Percentiles rank a stretch among this genome's conserved stretches.
Conservation (phyloP, 35 echinoderm and acorn worm genomes). For the Ophioderma brevispina region DNA sequence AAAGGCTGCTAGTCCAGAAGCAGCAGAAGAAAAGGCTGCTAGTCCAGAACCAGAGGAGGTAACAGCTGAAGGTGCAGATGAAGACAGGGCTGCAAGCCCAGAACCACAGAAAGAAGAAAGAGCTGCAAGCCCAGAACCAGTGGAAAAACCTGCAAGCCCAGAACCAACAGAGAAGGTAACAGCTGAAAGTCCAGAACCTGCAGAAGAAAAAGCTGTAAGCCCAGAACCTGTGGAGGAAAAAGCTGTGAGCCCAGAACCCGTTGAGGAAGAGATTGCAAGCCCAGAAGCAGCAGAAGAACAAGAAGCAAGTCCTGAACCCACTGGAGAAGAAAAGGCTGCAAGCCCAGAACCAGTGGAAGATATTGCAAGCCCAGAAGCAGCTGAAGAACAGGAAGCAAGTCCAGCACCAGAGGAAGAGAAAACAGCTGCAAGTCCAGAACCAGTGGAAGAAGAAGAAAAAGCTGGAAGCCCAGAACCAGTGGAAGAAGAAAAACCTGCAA, state of each 20-base stretch:
- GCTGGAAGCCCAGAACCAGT: conserved; percentile 4
- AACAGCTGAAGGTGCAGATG: conserved; percentile 17
- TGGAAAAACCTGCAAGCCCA: neutral
- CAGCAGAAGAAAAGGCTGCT: neutral
- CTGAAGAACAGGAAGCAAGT: neutral
- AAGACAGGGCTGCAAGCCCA: neutral
- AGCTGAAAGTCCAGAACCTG: conserved; percentile 24
- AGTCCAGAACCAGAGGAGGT: neutral
- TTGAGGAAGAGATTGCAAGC: conserved; percentile 1
- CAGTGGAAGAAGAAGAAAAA: neutral
- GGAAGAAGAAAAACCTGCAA: neutral
- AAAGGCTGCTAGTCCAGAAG: neutral
- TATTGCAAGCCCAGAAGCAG: conserved; percentile 7
- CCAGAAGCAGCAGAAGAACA: neutral
- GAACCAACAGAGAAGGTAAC: neutral
- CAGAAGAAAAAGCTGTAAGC: neutral
- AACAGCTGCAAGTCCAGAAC: neutral
- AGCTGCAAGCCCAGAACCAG: neutral
- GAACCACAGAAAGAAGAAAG: neutral
- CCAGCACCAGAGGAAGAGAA: neutral
- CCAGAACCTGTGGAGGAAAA: neutral
- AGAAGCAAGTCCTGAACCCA: neutral
- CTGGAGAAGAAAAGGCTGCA: neutral
- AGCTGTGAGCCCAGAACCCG: conserved; percentile 20
- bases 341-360: neutral